Percentiles rank a stretch among this genome's conserved stretches.
Conservation (phyloP, 2,888 invertebrate species). For the Pyralis farinalis region DNA sequence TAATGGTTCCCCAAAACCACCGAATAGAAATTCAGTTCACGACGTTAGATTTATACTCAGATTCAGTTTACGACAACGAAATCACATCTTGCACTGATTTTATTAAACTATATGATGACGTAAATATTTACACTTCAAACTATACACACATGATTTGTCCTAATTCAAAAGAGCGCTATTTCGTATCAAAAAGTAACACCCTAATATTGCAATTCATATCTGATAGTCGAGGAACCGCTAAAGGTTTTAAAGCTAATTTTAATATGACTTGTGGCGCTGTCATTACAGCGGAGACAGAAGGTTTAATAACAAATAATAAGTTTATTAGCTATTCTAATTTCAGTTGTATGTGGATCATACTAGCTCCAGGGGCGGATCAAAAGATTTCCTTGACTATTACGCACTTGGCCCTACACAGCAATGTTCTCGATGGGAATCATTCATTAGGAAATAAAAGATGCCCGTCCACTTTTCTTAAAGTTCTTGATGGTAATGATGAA, state of each 20-base stretch:
- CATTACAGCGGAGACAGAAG: slow-evolving; percentile 77
- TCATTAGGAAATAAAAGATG: slow-evolving; percentile 47
- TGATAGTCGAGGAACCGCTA: slow-evolving; percentile 78
- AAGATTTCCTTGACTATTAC: slow-evolving; percentile 86
- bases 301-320: slow-evolving; percentile 69
- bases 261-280: slow-evolving; percentile 85
- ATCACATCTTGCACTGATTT: slow-evolving; percentile 36
- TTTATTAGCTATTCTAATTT: slow-evolving; percentile 40
- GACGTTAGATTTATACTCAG: slow-evolving; percentile 81
- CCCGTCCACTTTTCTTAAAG: slow-evolving; percentile 59
- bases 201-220: slow-evolving; percentile 85
- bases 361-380: slow-evolving; percentile 76
- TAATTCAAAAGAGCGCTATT: slow-evolving; percentile 42
- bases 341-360: slow-evolving; percentile 88
- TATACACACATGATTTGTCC: slow-evolving; percentile 77
- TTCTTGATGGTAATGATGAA: slow-evolving; percentile 86
- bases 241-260: slow-evolving; percentile 90
- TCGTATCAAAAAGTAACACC: slow-evolving; percentile 81
- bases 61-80: slow-evolving; percentile 75
- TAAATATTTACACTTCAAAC: slow-evolving; percentile 37
- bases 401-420: slow-evolving; percentile 70
- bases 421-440: no score
- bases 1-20: slow-evolving; percentile 85
- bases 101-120: slow-evolving; percentile 57
- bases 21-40: slow-evolving; percentile 85